Conservation (phyloP, 2,113 vertebrate genomes). For the Ptyas mucosa region DNA sequence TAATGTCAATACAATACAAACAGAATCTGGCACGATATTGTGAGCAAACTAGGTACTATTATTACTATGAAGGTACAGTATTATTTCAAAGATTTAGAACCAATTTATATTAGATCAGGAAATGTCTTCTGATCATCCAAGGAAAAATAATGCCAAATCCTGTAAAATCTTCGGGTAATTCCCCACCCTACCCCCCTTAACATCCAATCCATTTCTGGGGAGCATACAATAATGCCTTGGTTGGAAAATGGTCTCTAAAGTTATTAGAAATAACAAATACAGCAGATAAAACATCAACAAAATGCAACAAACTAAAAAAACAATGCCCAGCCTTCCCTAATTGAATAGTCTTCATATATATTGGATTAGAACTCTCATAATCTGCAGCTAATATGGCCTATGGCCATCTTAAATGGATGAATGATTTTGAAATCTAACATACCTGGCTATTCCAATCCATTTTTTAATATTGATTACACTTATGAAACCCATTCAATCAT, state of each 20-base stretch:
- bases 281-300: not conserved
- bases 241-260: not conserved
- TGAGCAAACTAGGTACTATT: not conserved
- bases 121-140: not conserved
- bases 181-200: not conserved
- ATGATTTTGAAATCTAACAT: not conserved
- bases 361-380: not conserved
- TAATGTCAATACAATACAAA: not conserved
- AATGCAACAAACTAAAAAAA: not conserved
- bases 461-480: not conserved
- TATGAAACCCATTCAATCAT: not conserved
- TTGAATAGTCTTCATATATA: not conserved
- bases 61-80: not conserved
- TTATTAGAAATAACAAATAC: not conserved
- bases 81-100: not conserved
- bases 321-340: not conserved
- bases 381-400: not conserved
- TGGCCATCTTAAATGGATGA: not conserved
- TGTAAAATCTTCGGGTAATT: not conserved
- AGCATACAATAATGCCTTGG: not conserved
- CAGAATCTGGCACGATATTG: not conserved
- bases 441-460: not conserved
- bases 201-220: not conserved
- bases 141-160: not conserved
- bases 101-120: not conserved